Evolutionary conservation across 2,113 vertebrate species (phyloP), one percentile per base, ranked within the genome.

Genomic region (Dasypus novemcinctus): DNA sequence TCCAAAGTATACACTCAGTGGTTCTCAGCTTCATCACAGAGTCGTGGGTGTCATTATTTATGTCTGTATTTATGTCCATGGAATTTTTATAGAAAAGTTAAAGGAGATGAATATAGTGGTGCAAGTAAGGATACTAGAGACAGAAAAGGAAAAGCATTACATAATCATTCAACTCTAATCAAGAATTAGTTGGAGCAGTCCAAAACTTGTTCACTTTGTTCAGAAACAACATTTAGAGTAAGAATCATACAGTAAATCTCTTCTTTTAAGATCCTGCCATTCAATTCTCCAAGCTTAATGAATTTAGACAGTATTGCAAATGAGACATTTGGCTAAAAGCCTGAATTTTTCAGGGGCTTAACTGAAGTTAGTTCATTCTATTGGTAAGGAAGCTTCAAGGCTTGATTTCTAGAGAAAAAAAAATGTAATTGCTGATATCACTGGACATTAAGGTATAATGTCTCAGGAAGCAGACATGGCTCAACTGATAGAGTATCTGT

Each of bases 301-400:
- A 93, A 66, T 95, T 97, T 88, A 95, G 86, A 89, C 89, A 97
- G 76, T 88, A 49, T 49, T 49, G 95, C 54, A 76, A 85, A 93
- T 38, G 25, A 97, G 54, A 95, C 52, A 75, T 83, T 74, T 95
- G 78, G 84, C 72, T 84, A 79, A 91, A 92, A 66, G 81, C 43
- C 52, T 72, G 36, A 59, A 38, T 79, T 69, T 85, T 90, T 94
- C 83, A 95, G 33, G 31, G 68, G 31, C 12, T 86, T 86, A 88
- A 29, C 17, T 86, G 23, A 92, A 87, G 29, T 66, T 33, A 87
- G 36, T n/a, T 96, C 81, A 46, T 71, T 96, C 41, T 69, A 23
- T 59, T 38, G 12, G 52, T 49, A 66, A 68, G 5, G 33, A 18
- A 29, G 23, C 1, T 80, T 87, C 41, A 81, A 31, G 46, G 31